A percentile compares a stretch with the other conserved stretches of the same genome.
phyloP scores from a whole-genome alignment of 1,140 invertebrate species.

The Scylla paramamosain region DNA sequence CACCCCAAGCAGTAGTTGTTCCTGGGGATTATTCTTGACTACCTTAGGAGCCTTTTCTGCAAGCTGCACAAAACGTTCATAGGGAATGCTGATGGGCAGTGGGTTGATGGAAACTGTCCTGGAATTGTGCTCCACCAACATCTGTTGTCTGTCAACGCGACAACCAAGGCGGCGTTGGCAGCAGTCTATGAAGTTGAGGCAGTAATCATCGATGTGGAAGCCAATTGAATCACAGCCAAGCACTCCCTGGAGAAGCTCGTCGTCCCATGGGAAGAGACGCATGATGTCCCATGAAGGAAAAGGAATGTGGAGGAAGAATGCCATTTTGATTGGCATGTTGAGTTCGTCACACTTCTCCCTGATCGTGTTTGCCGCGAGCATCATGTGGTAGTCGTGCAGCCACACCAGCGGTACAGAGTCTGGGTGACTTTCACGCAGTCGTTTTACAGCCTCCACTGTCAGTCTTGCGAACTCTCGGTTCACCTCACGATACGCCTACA shows the following conservation, averaged over 20 bases:
- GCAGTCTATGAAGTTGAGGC: constrained; percentile 94
- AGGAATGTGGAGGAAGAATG: constrained; percentile 95
- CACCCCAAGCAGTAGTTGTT: constrained; percentile 92
- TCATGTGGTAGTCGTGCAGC: constrained; percentile 96
- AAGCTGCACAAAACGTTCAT: constrained; percentile 90
- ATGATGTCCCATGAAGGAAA: constrained; percentile 96
- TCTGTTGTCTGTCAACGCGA: constrained; percentile 91
- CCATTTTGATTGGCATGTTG: constrained; percentile 88
- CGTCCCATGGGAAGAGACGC: constrained; percentile 92
- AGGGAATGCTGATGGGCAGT: constrained; percentile 92
- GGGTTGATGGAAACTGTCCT: constrained; percentile 90
- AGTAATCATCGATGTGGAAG: constrained; percentile 95
- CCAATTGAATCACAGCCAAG: constrained; percentile 93
- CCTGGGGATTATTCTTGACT: constrained; percentile 82
- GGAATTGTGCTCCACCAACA: constrained; percentile 92
- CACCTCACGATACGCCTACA: constrained; percentile 87
- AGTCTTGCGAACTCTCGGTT: constrained; percentile 91
- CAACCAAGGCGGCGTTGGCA: constrained; percentile 92
- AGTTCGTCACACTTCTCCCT: constrained; percentile 89
- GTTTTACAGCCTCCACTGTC: constrained; percentile 86
- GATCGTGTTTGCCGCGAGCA: constrained; percentile 93
- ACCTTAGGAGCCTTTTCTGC: constrained; percentile 87
- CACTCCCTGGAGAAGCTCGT: constrained; percentile 92
- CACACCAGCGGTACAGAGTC: constrained; percentile 89
- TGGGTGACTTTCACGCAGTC: constrained; percentile 81